phyloP scores from a whole-genome alignment of 2,113 vertebrate genomes.

The Eurypyga helias region DNA sequence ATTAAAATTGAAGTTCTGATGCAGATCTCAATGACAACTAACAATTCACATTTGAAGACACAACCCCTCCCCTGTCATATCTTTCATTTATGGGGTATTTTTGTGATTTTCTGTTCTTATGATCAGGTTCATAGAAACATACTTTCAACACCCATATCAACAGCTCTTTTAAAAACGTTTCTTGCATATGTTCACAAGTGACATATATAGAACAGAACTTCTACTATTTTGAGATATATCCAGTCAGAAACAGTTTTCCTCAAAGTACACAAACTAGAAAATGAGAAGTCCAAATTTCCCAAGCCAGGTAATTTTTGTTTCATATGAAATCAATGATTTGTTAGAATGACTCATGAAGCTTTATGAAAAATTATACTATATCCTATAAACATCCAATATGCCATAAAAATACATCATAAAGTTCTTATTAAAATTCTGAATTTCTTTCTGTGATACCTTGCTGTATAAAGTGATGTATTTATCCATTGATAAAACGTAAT shows the following conservation, averaged over 20 bases:
- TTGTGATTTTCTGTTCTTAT: not conserved
- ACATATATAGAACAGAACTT: not conserved
- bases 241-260: not conserved
- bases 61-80: not conserved
- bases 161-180: not conserved
- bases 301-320: conserved; percentile 39
- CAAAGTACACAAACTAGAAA: conserved; percentile 5
- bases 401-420: conserved; percentile 16
- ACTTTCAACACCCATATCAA: not conserved
- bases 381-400: conserved; percentile 28
- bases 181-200: not conserved
- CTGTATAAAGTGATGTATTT: conserved; percentile 53
- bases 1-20: not conserved
- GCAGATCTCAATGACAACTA: not conserved
- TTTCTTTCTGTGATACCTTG: conserved; percentile 37
- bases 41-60: not conserved
- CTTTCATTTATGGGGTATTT: not conserved
- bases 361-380: conserved; percentile 19
- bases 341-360: conserved; percentile 31
- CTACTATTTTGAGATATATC: not conserved
- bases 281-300: conserved; percentile 35
- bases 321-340: conserved; percentile 50
- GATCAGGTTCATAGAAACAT: not conserved
- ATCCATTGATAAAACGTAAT: conserved; percentile 50
- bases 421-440: conserved; percentile 39